Evolutionary conservation across 2,797 vertebrate genomes (phyloP).

Genomic region (Carapus acus): DNA sequence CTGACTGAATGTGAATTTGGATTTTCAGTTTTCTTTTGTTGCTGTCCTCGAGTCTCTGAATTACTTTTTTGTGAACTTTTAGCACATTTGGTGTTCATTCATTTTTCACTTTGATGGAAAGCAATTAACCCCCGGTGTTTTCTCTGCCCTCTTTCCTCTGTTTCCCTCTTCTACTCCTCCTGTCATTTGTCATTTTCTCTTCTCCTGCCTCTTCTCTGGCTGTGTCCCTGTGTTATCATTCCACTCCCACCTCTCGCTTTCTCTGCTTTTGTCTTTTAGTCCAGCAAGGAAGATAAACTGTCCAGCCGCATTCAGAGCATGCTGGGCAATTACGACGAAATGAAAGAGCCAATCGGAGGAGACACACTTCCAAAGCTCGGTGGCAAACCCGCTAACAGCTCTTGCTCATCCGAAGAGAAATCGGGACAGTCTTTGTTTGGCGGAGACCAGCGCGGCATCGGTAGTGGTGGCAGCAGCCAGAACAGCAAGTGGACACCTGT

Average conservation of each 20-base stretch:
- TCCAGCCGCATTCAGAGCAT: slow-evolving; percentile 99
- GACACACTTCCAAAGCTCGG: slow-evolving; percentile 86
- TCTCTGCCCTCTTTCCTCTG: slow-evolving; percentile 16
- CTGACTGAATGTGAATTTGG: too few species aligned
- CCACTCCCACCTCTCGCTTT: slow-evolving; percentile 15
- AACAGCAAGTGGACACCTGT: slow-evolving; percentile 98
- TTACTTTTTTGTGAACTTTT: slow-evolving; percentile 1
- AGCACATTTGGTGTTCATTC: slow-evolving; percentile 5
- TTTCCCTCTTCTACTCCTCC: slow-evolving; percentile 1
- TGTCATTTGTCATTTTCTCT: neutral
- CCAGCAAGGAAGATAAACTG: slow-evolving; percentile 97
- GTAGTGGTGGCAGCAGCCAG: slow-evolving; percentile 80
- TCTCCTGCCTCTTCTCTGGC: slow-evolving; percentile 10
- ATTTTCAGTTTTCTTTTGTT: neutral
- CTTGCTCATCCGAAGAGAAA: slow-evolving; percentile 88
- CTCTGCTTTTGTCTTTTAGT: slow-evolving; percentile 70
- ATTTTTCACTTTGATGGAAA: slow-evolving; percentile 20
- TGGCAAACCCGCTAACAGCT: slow-evolving; percentile 80
- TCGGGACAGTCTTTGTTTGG: slow-evolving; percentile 78
- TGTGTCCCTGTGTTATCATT: neutral
- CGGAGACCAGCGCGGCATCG: slow-evolving; percentile 79
- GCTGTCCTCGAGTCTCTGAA: slow-evolving; percentile 1
- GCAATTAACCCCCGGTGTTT: slow-evolving; percentile 26
- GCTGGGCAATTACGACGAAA: slow-evolving; percentile 99
- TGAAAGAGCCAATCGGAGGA: slow-evolving; percentile 95